Base-by-base conservation (phyloP, 1,140 invertebrate genomes). In the Brachionus rotundiformis region DNA sequence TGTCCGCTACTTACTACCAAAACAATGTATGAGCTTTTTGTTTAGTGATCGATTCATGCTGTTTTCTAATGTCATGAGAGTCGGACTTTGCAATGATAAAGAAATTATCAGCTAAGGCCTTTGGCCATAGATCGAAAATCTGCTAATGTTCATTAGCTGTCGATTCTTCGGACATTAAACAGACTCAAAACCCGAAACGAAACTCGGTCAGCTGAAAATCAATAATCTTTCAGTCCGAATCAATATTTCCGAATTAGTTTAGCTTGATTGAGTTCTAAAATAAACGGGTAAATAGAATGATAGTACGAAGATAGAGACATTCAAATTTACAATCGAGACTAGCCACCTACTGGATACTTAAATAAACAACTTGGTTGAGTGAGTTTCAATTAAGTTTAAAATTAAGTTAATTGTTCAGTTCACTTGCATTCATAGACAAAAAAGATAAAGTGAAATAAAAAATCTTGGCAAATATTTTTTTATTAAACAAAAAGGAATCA, bases 401-500 rank as follows among this genome's bases (percentile, higher is more conserved):
- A 19, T 68, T 36, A 68, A 33, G 31, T 68, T 68, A 36, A 36
- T 68, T 36, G 29, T 63, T 63, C 33, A 68, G 31, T 68, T 36
- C 63, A 68, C 63, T 68, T 36, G 63, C 63, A 36, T 68, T 36
- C 63, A 19, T 68, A 68, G 31, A 33, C 33, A 19, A 68, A 68
- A 36, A 1, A 36, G 31, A 68, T 36, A 68, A 68, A 54, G 47
- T 54, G 19, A 23, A 39, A 25, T 61, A 4, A 33, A n/a, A 33
- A 68, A 68, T 31, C 63, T 68, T 68, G 31, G 33, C 29, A 36
- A 36, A 68, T 68, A 68, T 31, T 36, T 68, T 63, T 63, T 63
- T n/a, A 63, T 29, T 63, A n/a, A 63, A 63, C 49, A 13, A 68
- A 36, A 36, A 68, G 63, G 63, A 68, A 68, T 68, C 33, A 68